Conservation (phyloP, 2,113 vertebrate species). For the Caranx ignobilis region DNA sequence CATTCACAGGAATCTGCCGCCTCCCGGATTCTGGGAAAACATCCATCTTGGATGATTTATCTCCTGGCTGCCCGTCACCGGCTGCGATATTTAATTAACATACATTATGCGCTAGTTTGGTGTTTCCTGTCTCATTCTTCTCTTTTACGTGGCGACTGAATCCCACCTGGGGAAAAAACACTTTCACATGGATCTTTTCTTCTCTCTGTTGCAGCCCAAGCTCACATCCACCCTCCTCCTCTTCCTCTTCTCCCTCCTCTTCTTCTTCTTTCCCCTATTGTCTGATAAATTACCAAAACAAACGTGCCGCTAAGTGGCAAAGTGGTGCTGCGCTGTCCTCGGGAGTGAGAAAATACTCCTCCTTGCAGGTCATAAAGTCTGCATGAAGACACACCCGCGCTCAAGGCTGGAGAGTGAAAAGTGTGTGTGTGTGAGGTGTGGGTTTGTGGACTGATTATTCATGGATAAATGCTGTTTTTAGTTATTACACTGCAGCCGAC, state of each 20-base stretch:
- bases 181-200: constrained; percentile 39
- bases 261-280: not conserved
- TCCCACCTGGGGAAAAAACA: constrained; percentile 36
- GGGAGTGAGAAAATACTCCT: constrained; percentile 1
- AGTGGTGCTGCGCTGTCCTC: constrained; percentile 3
- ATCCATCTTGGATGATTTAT: constrained; percentile 24
- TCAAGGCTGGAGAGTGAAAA: not conserved
- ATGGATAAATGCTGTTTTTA: not conserved
- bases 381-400: not conserved
- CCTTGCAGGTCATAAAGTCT: not conserved
- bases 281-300: constrained; percentile 62
- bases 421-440: not conserved
- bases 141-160: not conserved
- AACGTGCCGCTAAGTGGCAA: constrained; percentile 22
- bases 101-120: constrained; percentile 24
- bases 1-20: not conserved
- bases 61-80: not conserved
- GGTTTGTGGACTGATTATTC: not conserved
- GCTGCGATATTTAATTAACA: constrained; percentile 41
- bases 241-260: too few species aligned
- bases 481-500: constrained; percentile 13
- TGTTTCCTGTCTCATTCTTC: constrained; percentile 18
- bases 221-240: not conserved
- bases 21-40: constrained; percentile 22
- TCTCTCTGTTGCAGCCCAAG: constrained; percentile 31